Base-by-base conservation (phyloP, 2,113 vertebrate genomes). In the Siniperca chuatsi region DNA sequence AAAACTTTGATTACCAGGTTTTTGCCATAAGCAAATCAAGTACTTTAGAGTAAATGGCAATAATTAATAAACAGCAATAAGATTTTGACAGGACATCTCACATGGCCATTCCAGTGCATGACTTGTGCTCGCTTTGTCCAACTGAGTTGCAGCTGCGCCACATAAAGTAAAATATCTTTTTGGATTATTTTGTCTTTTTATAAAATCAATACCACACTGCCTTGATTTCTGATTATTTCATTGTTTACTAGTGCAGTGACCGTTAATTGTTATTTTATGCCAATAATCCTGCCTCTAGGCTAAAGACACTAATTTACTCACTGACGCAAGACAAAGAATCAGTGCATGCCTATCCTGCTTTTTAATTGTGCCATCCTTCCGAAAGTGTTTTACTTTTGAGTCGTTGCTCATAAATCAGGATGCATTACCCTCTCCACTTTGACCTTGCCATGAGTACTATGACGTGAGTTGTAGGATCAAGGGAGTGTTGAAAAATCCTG, bases 401-500 rank as follows among this genome's bases (percentile, higher is more conserved):
- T 50, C 33, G 0, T 8, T 37, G 6, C 15, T 44, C n/a, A 78
- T n/a, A 46, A 74, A 9, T 48, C 21, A 20, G n/a, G 44, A 55
- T 13, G 23, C 18, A 4, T 72, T 50, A 21, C 23, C 42, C 25
- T 23, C 20, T 29, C 12, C 16, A 35, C 81, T 60, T 70, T 68
- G 44, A 46, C 67, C 54, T 61, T 75, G 50, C 54, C 72, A 65
- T 71, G 52, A 81, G 65, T 66, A 29, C n/a, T 21, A n/a, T 90
- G 87, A 87, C 73, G 64, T 82, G 18, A n/a, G 54, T 23, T 44
- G 35, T 8, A 20, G 75, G 78, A 66, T 83, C 69, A 88, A 74
- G 57, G 54, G 4, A 29, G 12, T 75, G 37, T n/a, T 12, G 18
- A 82, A 85, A 83, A 82, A 86, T 70, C 62, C 67, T 2, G 2